Evolutionary conservation across 2,797 vertebrate species (phyloP).

Genomic region (Myiotriccus ornatus): DNA sequence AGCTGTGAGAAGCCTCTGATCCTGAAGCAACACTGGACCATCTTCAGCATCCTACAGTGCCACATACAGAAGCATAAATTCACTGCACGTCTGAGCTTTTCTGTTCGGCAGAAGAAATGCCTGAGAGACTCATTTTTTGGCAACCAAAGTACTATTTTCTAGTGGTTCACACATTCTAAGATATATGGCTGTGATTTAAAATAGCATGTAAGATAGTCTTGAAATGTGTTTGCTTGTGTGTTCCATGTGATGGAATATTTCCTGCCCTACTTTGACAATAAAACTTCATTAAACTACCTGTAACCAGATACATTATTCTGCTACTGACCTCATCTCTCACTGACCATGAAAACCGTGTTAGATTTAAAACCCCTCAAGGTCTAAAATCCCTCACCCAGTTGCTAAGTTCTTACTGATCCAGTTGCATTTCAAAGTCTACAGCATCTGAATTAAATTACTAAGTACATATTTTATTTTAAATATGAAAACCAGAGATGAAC

Average conservation of each 20-base stretch:
- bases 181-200: neutral
- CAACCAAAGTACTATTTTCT: slow-evolving; percentile 27
- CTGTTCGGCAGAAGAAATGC: slow-evolving; percentile 27
- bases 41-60: slow-evolving; percentile 48
- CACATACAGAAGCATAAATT: neutral
- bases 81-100: slow-evolving; percentile 13
- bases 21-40: slow-evolving; percentile 40
- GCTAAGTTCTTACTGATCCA: neutral
- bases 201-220: neutral
- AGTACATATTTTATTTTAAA: neutral
- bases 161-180: neutral
- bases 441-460: neutral
- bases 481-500: neutral
- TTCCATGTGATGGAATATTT: neutral
- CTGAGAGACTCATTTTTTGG: slow-evolving; percentile 2
- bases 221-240: neutral
- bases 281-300: slow-evolving; percentile 44
- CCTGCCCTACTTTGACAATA: slow-evolving; percentile 56
- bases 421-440: neutral
- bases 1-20: neutral
- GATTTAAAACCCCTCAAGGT: neutral
- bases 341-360: neutral
- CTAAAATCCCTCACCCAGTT: neutral
- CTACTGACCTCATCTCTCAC: neutral
- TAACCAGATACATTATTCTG: neutral